Evolutionary conservation across 2,888 invertebrate species (phyloP).

Genomic region (Gibbula magus): DNA sequence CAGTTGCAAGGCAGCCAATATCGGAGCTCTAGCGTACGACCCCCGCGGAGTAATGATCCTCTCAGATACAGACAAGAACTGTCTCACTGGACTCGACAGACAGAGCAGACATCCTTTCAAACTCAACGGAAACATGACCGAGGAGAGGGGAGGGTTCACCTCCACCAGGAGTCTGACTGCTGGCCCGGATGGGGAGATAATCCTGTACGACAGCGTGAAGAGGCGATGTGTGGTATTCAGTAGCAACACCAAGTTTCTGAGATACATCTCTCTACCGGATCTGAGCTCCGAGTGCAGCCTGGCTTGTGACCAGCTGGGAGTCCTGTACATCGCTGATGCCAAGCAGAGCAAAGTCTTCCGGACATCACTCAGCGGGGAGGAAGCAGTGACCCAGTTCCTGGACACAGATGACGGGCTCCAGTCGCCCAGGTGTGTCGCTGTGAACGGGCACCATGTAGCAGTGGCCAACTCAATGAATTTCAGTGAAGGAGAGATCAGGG

Average conservation of each 20-base stretch:
- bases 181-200: constrained; percentile 18
- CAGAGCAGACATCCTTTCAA: not conserved
- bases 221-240: not conserved
- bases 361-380: not conserved
- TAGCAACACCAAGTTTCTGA: not conserved
- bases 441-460: not conserved
- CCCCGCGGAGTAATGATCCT: not conserved
- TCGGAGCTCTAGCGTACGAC: not conserved
- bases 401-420: not conserved
- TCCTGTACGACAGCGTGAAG: not conserved
- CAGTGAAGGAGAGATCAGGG: not conserved
- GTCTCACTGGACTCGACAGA: not conserved
- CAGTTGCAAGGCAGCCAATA: constrained; percentile 9
- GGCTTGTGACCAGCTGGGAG: not conserved
- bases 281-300: not conserved
- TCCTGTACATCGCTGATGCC: not conserved
- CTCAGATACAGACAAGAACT: constrained; percentile 1
- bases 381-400: not conserved
- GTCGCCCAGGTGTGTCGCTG: not conserved
- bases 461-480: not conserved
- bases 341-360: not conserved
- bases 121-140: not conserved
- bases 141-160: not conserved
- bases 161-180: not conserved
- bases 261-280: not conserved